Conservation (phyloP, 2,888 invertebrate species). For the Drosophila yooni region DNA sequence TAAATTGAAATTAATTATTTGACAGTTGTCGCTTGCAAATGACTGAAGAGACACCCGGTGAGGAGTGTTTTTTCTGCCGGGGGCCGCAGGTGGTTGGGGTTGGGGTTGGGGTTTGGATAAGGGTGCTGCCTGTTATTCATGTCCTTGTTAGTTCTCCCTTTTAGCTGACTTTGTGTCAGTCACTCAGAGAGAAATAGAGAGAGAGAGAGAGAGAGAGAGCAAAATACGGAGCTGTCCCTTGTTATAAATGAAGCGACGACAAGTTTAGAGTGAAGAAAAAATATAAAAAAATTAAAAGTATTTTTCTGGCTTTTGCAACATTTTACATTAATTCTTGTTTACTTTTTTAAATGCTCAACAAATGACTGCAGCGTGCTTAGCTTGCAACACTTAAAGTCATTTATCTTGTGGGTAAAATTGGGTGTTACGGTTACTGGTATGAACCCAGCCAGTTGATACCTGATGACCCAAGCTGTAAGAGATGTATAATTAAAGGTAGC, state of each 20-base stretch:
- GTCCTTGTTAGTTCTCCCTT: conserved; percentile 29
- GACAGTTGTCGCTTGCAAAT: conserved; percentile 77
- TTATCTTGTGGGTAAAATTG: conserved; percentile 39
- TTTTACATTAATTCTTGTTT: conserved; percentile 71
- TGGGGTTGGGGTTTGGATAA: too few relatives aligned
- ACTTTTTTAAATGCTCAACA: conserved; percentile 67
- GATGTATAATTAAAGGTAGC: conserved; percentile 2
- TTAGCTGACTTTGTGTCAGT: conserved; percentile 47
- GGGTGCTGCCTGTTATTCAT: conserved; percentile 25
- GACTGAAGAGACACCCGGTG: conserved; percentile 39
- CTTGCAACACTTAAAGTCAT: conserved; percentile 42
- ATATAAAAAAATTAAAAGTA: conserved; percentile 5
- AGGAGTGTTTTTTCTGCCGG: neutral
- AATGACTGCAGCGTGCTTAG: conserved; percentile 51
- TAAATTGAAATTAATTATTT: conserved; percentile 82
- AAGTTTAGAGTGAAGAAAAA: conserved; percentile 21
- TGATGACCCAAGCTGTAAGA: neutral
- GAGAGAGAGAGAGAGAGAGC: neutral
- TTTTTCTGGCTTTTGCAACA: conserved; percentile 25
- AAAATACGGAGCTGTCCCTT: conserved; percentile 35
- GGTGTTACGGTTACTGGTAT: conserved; percentile 5
- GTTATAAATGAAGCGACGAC: conserved; percentile 67
- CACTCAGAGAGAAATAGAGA: neutral
- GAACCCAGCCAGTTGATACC: conserved; percentile 9
- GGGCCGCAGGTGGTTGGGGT: neutral